Evolutionary conservation across 2,888 invertebrate species (phyloP), one percentile per base, ranked within the genome.

Genomic region (Griposia aprilina): DNA sequence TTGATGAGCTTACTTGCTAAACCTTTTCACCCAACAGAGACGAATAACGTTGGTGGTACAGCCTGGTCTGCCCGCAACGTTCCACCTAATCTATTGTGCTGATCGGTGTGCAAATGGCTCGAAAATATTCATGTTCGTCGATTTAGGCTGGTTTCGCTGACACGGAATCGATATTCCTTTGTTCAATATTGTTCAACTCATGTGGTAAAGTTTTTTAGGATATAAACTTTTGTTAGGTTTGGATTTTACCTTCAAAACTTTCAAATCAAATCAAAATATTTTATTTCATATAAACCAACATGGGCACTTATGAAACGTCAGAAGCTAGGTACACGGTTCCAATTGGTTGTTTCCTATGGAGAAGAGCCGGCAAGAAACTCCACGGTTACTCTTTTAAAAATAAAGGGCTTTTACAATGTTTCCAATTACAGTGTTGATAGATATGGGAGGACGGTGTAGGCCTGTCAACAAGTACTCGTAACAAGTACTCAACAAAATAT

Each of bases 91-190:
- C 79, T 85, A 85, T 83, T 85, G 83, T 81, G 63, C 80, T 76
- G 87, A 85, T 88, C 87, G 74, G 30, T 82, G 73, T 82, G 83
- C 70, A 82, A 88, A 87, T 87, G 75, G 80, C 57, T 79, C 68
- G 80, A 85, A 88, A 82, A 87, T 87, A 87, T 88, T 88, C 89
- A 87, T 84, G 82, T 82, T 80, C 74, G 66, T 74, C 78, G 79
- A 88, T 84, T 80, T 73, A 82, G 80, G 78, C 82, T 76, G 74
- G 73, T 79, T 84, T 83, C 68, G 77, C 76, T 79, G 81, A 76
- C 76, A 87, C 75, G 30, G 71, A 70, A 70, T 74, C 55, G 63
- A 86, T 78, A 79, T 84, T 77, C 75, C 76, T 75, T 72, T 77
- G 84, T 87, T 81, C 76, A 77, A 76, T 87, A 76, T 76, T 77